Percentiles rank a stretch among this genome's conserved stretches.
Evolutionary conservation across 2,888 invertebrate genomes (phyloP).

Genomic region (Cheiracanthium punctorium): DNA sequence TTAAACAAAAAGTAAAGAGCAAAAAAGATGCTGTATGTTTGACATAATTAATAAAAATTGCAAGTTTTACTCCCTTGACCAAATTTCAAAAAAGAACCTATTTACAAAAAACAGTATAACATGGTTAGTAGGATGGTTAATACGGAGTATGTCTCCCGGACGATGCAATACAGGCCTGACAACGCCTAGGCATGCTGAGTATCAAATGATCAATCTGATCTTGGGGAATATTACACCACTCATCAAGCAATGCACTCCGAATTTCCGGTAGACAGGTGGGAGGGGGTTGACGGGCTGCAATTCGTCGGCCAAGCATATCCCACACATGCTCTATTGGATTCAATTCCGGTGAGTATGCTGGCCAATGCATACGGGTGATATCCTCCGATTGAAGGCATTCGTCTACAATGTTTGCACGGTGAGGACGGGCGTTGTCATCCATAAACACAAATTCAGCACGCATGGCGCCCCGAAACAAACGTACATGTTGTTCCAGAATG

Average conservation of each 20-base stretch:
- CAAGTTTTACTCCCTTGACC: not conserved
- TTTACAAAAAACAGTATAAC: not conserved
- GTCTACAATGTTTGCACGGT: conserved; percentile 1
- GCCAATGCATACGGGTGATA: not conserved
- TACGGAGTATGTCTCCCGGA: conserved; percentile 11
- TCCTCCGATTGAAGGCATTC: not conserved
- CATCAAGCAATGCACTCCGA: conserved; percentile 2
- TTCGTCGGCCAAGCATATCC: not conserved
- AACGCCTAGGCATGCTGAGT: not conserved
- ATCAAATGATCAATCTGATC: not conserved
- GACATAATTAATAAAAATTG: not conserved
- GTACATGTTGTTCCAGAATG: conserved; percentile 18
- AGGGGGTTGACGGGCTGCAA: not conserved
- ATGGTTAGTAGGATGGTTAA: conserved; percentile 21
- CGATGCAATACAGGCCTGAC: not conserved
- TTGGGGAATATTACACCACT: conserved; percentile 4
- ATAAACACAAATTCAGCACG: conserved; percentile 14
- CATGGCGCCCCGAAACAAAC: conserved; percentile 14
- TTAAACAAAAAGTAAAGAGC: not conserved
- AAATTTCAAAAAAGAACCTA: not conserved
- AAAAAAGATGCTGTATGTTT: not conserved
- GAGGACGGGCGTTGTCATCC: not conserved
- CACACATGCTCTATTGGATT: not conserved
- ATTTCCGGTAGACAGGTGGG: too few relatives aligned
- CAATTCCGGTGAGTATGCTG: not conserved